phyloP scores from a whole-genome alignment of 1,140 invertebrate species.

The Phortica variegata region DNA sequence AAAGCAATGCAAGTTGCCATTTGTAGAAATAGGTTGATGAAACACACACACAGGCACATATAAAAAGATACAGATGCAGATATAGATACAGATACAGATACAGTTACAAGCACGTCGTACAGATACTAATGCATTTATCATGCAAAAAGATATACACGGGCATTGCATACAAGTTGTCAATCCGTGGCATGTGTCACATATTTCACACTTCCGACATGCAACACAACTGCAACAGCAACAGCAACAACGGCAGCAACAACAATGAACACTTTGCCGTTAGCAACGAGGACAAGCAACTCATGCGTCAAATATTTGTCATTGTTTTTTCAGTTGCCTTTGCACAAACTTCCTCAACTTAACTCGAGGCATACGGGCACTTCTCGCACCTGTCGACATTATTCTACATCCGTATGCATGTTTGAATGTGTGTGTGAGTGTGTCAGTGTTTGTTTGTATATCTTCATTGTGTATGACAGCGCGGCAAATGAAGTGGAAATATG shows the following conservation, averaged over 20 bases:
- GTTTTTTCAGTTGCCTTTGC: constrained; percentile 15
- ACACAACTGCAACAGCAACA: no score
- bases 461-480: constrained; percentile 40
- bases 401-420: constrained; percentile 33
- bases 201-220: constrained; percentile 11
- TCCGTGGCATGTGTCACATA: constrained; percentile 36
- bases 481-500: constrained; percentile 52
- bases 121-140: no score
- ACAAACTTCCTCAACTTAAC: neutral
- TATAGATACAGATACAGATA: constrained; percentile 16
- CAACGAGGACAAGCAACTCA: constrained; percentile 3
- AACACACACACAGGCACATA: no score
- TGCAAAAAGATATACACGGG: no score
- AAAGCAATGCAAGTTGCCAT: no score
- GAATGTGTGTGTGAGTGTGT: constrained; percentile 12
- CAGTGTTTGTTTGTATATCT: constrained; percentile 36
- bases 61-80: constrained; percentile 4
- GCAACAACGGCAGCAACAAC: no score
- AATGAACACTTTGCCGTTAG: no score
- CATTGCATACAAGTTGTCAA: neutral
- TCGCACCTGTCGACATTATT: constrained; percentile 3
- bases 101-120: constrained; percentile 10
- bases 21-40: no score
- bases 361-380: neutral
- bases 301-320: constrained; percentile 48